A percentile compares a stretch with the other conserved stretches of the same genome.
These are phyloP conservation scores for Hippocampus comes DNA, from an alignment of 2,113 vertebrate genomes.

Conservation along the genomic window DNA sequence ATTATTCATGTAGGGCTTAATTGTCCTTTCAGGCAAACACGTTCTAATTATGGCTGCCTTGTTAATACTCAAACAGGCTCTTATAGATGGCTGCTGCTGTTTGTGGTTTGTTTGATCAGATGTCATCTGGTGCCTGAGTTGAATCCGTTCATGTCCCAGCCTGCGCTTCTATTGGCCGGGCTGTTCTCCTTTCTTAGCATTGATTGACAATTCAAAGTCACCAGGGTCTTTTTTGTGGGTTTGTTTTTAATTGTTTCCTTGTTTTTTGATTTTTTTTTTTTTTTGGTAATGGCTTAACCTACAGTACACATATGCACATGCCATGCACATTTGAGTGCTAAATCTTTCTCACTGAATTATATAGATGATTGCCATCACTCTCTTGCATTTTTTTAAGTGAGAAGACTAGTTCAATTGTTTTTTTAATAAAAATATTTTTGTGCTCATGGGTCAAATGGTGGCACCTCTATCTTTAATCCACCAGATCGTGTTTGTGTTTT, in stretches of 20 bases:
- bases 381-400: background rate
- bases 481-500: background rate
- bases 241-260: background rate
- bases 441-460: background rate
- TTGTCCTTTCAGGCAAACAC: conserved; percentile 1
- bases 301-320: background rate
- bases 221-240: conserved; percentile 24
- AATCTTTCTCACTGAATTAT: background rate
- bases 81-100: conserved; percentile 25
- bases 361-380: background rate
- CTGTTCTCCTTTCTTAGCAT: conserved; percentile 30
- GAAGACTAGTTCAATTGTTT: background rate
- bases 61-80: conserved; percentile 27
- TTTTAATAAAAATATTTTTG: background rate
- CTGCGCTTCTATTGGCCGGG: conserved; percentile 36
- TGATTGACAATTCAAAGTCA: conserved; percentile 45
- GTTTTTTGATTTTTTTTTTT: background rate
- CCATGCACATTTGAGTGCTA: background rate
- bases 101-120: conserved; percentile 54
- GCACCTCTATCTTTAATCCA: background rate
- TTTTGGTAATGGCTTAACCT: background rate
- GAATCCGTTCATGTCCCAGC: conserved; percentile 34
- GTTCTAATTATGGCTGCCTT: conserved; percentile 19
- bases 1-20: conserved; percentile 15
- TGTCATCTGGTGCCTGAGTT: conserved; percentile 37